Conservation (phyloP, 2,888 invertebrate genomes). For the Meliscaeva auricollis region DNA sequence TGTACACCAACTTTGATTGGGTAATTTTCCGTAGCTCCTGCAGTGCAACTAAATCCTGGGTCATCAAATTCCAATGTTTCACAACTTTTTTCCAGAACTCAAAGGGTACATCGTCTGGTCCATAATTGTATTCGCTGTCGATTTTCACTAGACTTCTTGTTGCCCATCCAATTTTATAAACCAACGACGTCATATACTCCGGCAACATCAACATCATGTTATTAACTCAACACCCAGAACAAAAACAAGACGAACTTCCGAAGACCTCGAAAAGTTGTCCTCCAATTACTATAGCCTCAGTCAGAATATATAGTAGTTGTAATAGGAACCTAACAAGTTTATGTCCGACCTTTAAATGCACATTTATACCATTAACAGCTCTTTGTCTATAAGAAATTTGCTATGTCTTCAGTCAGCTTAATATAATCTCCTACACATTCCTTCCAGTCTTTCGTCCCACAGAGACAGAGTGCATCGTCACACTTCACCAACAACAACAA, state of each 20-base stretch:
- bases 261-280: conserved; percentile 65
- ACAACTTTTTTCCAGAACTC: too few species aligned
- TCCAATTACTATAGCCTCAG: conserved; percentile 31
- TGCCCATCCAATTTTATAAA: too few species aligned
- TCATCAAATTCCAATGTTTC: too few species aligned
- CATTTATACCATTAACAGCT: conserved; percentile 39
- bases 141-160: too few species aligned
- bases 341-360: conserved; percentile 60
- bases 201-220: too few species aligned
- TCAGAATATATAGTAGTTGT: background rate
- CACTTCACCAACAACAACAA: conserved; percentile 23
- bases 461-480: conserved; percentile 10
- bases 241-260: conserved; percentile 54
- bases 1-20: too few species aligned
- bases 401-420: background rate
- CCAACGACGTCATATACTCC: too few species aligned
- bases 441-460: conserved; percentile 24
- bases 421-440: conserved; percentile 11
- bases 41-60: too few species aligned
- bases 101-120: too few species aligned
- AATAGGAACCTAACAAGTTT: conserved; percentile 26
- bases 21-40: too few species aligned
- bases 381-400: conserved; percentile 10
- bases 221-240: background rate
- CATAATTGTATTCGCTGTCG: too few species aligned